Evolutionary conservation across 2,797 vertebrate species (phyloP).

Genomic region (Pelobates cultripes): DNA sequence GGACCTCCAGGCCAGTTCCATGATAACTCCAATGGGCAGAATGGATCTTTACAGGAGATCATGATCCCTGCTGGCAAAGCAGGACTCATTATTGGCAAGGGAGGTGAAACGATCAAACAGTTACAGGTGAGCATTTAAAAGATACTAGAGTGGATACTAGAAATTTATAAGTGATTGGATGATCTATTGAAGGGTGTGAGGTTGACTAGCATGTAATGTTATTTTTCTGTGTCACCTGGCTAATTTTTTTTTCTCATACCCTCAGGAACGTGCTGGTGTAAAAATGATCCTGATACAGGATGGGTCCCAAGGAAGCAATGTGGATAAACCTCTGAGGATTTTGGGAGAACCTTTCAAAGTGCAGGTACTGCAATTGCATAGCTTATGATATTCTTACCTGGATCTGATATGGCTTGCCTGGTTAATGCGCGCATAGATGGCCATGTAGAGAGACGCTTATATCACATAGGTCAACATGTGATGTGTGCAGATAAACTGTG

Average conservation of each 20-base stretch:
- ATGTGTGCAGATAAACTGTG: too few species aligned
- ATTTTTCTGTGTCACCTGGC: background rate
- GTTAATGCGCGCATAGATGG: too few species aligned
- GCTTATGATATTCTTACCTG: too few species aligned
- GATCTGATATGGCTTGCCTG: too few species aligned
- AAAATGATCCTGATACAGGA: constrained; percentile 98
- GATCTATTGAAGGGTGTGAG: background rate
- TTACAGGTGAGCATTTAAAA: constrained; percentile 78
- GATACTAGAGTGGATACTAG: too few species aligned
- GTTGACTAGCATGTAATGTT: background rate
- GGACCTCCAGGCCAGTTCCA: constrained; percentile 78
- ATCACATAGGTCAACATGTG: too few species aligned
- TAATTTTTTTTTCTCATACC: background rate
- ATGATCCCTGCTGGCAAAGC: constrained; percentile 80
- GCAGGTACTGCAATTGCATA: constrained; percentile 72
- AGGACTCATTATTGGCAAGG: constrained; percentile 92
- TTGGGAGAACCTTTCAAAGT: constrained; percentile 96
- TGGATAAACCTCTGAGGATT: constrained; percentile 92
- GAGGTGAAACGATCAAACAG: constrained; percentile 94
- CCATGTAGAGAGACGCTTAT: too few species aligned
- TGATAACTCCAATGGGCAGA: constrained; percentile 83
- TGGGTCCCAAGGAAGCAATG: constrained; percentile 89
- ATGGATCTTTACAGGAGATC: constrained; percentile 91
- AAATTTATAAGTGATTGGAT: too few species aligned
- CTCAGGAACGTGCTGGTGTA: constrained; percentile 89